Evolutionary conservation across 2,888 invertebrate species (phyloP).

Genomic region (Catotricha subobsoleta): DNA sequence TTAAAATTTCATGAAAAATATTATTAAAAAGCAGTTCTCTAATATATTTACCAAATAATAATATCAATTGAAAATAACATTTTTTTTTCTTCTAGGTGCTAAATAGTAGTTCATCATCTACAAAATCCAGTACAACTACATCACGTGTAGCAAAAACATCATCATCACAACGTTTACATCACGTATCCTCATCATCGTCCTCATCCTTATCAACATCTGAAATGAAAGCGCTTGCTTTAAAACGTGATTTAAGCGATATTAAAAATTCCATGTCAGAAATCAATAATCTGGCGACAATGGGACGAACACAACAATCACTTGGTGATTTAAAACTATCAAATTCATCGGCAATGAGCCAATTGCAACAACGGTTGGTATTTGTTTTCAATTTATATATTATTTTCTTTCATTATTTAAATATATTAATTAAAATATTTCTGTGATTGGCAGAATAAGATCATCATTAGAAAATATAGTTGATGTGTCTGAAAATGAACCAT

Average conservation of each 20-base stretch:
- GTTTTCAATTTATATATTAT: not conserved
- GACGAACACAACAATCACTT: constrained; percentile 14
- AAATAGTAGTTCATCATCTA: constrained; percentile 28
- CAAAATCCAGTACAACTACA: constrained; percentile 22
- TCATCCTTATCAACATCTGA: constrained; percentile 37
- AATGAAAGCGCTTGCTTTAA: constrained; percentile 66
- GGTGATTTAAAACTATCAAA: constrained; percentile 13
- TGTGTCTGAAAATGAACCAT: constrained; percentile 41
- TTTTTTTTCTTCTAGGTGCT: constrained; percentile 28
- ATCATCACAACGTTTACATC: constrained; percentile 33
- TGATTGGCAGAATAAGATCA: constrained; percentile 40
- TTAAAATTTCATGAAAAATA: too few species aligned
- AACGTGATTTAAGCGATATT: constrained; percentile 46
- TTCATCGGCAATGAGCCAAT: constrained; percentile 12
- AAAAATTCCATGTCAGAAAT: constrained; percentile 70
- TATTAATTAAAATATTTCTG: not conserved
- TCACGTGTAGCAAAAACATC: constrained; percentile 17
- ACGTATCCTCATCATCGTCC: constrained; percentile 27
- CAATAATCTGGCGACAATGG: constrained; percentile 36
- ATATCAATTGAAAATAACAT: too few species aligned
- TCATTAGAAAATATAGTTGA: constrained; percentile 67
- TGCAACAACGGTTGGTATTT: constrained; percentile 12
- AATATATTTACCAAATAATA: too few species aligned
- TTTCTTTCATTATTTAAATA: not conserved
- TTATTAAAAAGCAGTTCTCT: too few species aligned